phyloP scores from a whole-genome alignment of 2,113 vertebrate genomes.

The Dasyurus viverrinus region DNA sequence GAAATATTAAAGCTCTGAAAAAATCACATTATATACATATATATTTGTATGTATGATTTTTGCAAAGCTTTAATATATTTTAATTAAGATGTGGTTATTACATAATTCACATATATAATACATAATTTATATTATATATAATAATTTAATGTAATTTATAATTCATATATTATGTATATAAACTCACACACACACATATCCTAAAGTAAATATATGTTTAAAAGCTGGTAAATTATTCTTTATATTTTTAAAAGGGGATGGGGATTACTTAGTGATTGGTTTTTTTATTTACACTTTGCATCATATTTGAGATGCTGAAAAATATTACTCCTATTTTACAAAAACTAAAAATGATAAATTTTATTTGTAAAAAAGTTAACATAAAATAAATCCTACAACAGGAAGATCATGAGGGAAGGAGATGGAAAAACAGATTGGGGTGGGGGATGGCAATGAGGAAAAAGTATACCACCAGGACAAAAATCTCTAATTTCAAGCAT shows the following conservation, averaged over 20 bases:
- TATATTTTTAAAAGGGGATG: neutral
- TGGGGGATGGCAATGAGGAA: no score
- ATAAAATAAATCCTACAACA: slow-evolving; percentile 9
- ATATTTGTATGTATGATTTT: neutral
- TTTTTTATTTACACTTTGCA: neutral
- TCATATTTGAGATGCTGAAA: neutral
- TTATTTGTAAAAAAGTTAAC: neutral
- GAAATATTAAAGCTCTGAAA: slow-evolving; percentile 10
- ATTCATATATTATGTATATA: no score
- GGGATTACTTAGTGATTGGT: neutral
- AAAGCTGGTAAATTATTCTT: neutral
- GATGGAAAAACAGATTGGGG: neutral
- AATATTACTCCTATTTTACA: neutral
- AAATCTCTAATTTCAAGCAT: neutral
- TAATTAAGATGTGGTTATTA: no score
- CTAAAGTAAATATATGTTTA: neutral
- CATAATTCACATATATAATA: no score
- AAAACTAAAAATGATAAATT: no score
- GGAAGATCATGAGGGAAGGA: neutral
- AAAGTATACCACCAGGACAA: neutral
- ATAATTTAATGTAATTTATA: no score
- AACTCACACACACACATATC: neutral
- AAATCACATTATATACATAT: neutral
- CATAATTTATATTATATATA: no score
- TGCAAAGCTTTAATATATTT: no score